A percentile compares a stretch with the other conserved stretches of the same genome.
phyloP scores from a whole-genome alignment of 2,888 invertebrate genomes.

The Scaptomyza polygonia region DNA sequence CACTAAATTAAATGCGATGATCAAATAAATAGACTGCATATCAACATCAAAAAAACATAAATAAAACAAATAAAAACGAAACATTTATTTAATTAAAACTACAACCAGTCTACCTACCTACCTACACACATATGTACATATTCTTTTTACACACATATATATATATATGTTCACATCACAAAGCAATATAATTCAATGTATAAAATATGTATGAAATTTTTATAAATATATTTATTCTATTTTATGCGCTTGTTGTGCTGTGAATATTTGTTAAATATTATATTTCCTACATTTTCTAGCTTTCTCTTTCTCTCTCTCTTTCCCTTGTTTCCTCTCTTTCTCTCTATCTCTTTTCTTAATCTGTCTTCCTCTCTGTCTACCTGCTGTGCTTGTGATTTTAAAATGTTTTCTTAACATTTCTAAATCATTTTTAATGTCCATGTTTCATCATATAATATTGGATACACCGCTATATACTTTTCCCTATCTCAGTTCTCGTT shows the following conservation, averaged over 20 bases:
- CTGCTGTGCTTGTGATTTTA: conserved; percentile 40
- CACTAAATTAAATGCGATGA: conserved; percentile 56
- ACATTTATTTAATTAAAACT: conserved; percentile 32
- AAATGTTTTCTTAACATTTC: conserved; percentile 65
- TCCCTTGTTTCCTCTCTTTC: conserved; percentile 7
- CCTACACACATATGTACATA: not conserved
- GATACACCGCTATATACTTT: conserved; percentile 40
- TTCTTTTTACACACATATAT: not conserved
- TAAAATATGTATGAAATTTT: conserved; percentile 16
- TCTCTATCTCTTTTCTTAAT: conserved; percentile 3
- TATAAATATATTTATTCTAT: conserved; percentile 44
- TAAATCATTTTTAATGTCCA: conserved; percentile 56
- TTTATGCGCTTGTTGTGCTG: conserved; percentile 74
- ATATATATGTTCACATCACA: conserved; percentile 21
- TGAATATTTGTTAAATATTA: conserved; percentile 59
- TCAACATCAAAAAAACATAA: conserved; percentile 24
- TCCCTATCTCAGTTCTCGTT: conserved; percentile 5
- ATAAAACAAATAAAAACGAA: conserved; percentile 26
- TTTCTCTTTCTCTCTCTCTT: conserved; percentile 2
- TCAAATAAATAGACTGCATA: conserved; percentile 49
- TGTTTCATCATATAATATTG: conserved; percentile 61
- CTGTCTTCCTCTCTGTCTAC: conserved; percentile 14
- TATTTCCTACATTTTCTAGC: conserved; percentile 13
- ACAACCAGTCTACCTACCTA: conserved; percentile 13
- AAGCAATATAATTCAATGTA: conserved; percentile 15